Percentiles rank a stretch among this genome's conserved stretches.
Conservation (phyloP, 2,888 invertebrate genomes). For the Drosophila paramelanica region DNA sequence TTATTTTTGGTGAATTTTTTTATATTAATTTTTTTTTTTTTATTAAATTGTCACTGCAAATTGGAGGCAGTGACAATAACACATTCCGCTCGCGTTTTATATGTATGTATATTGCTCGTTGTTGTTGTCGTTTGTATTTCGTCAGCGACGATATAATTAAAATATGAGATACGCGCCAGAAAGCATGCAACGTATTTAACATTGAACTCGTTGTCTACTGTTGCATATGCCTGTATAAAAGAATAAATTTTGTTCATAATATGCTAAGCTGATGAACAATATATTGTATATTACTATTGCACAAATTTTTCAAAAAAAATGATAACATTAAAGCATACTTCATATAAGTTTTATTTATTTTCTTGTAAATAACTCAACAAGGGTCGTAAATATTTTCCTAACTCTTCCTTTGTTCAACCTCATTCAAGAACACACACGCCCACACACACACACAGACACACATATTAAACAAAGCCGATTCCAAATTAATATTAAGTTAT, state of each 20-base stretch:
- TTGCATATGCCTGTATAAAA: background rate
- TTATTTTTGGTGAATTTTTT: background rate
- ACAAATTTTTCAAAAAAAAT: too few relatives aligned
- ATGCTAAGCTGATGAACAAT: too few relatives aligned
- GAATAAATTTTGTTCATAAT: background rate
- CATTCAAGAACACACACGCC: background rate
- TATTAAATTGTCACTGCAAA: conserved; percentile 39
- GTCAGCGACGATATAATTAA: conserved; percentile 7
- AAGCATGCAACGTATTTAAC: background rate
- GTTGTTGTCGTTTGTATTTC: conserved; percentile 1
- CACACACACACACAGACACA: background rate
- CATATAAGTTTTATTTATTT: background rate
- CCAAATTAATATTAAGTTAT: conserved; percentile 19
- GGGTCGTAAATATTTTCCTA: conserved; percentile 15
- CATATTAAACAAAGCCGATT: background rate
- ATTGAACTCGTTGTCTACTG: background rate
- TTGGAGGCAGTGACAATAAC: conserved; percentile 25
- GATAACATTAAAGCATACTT: background rate
- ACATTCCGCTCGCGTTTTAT: conserved; percentile 18
- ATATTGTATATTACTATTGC: too few relatives aligned
- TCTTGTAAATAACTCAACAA: background rate
- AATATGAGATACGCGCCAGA: conserved; percentile 3
- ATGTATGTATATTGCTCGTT: conserved; percentile 5
- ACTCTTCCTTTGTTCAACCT: background rate
- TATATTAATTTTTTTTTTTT: conserved; percentile 4